phyloP scores from a whole-genome alignment of 2,797 vertebrate species.

The Aulostomus chinensis region DNA sequence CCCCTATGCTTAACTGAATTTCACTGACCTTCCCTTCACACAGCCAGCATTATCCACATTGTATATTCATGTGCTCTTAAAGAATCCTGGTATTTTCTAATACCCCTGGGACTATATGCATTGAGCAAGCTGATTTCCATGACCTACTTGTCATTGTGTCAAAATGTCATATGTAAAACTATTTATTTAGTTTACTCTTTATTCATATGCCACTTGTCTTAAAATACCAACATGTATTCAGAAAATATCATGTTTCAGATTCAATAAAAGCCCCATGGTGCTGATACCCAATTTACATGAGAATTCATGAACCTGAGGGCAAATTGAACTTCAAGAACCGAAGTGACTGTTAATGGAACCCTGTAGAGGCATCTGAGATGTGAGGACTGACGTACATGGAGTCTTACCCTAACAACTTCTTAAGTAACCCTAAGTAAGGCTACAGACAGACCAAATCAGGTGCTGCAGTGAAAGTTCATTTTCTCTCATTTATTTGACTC shows the following conservation, averaged over 20 bases:
- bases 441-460: no score
- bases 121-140: slow-evolving; percentile 34
- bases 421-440: no score
- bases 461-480: no score
- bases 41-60: slow-evolving; percentile 8
- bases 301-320: slow-evolving; percentile 44
- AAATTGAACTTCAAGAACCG: slow-evolving; percentile 52
- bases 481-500: no score
- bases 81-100: slow-evolving; percentile 25
- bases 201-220: slow-evolving; percentile 50
- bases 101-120: no score
- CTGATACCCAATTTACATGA: slow-evolving; percentile 53
- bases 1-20: no score
- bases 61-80: slow-evolving; percentile 28
- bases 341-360: slow-evolving; percentile 36
- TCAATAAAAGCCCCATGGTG: slow-evolving; percentile 42
- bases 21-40: slow-evolving; percentile 24
- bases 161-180: slow-evolving; percentile 58
- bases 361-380: slow-evolving; percentile 22
- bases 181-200: slow-evolving; percentile 62
- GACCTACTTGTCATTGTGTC: slow-evolving; percentile 48
- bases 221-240: slow-evolving; percentile 53
- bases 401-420: no score
- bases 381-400: slow-evolving; percentile 3
- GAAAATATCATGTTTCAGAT: slow-evolving; percentile 45